Conservation (phyloP, 1,140 invertebrate genomes). For the Aphis craccivora region DNA sequence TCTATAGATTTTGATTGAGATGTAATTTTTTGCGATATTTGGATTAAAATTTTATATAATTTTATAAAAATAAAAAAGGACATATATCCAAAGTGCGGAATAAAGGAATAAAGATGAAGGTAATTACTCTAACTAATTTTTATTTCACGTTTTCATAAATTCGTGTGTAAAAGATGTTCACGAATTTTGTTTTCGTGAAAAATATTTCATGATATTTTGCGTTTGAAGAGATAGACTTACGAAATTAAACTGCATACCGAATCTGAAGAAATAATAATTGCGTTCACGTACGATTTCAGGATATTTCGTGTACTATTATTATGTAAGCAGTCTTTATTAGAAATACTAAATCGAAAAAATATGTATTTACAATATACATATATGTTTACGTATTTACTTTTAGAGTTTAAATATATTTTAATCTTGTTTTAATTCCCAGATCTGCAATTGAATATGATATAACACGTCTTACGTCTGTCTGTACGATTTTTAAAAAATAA, state of each 20-base stretch:
- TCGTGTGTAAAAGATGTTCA: not conserved
- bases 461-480: too few species aligned
- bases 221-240: not conserved
- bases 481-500: not conserved
- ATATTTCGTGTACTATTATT: not conserved
- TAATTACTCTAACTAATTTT: not conserved
- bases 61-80: not conserved
- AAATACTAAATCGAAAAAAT: not conserved
- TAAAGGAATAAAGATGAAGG: not conserved
- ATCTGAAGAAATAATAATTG: not conserved
- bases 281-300: not conserved
- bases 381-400: not conserved
- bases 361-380: not conserved
- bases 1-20: not conserved
- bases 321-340: too few species aligned
- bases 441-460: not conserved
- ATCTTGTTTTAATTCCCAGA: not conserved
- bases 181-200: not conserved
- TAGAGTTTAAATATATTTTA: not conserved
- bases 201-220: not conserved
- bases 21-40: not conserved
- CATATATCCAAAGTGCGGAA: not conserved
- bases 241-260: not conserved
- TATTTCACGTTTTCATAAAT: not conserved
- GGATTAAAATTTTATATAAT: not conserved